Percentiles rank a stretch among this genome's conserved stretches.
These are phyloP conservation scores for Anodontia alba DNA, from an alignment of 2,888 invertebrate species.

Conservation along the genomic window DNA sequence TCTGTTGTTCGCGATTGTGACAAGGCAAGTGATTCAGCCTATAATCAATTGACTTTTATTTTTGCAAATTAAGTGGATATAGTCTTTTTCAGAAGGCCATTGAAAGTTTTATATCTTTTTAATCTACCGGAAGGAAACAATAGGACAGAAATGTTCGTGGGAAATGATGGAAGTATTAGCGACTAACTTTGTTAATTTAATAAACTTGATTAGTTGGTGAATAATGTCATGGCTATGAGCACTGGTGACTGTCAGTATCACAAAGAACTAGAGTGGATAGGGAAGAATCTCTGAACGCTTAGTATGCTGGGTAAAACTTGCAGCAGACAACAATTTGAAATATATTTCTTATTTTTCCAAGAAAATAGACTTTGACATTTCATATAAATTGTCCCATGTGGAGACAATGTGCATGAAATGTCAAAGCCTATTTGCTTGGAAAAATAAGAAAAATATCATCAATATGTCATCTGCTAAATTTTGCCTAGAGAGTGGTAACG, in stretches of 20 bases:
- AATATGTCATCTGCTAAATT: no score
- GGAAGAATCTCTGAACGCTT: not conserved
- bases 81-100: conserved; percentile 5
- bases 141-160: conserved; percentile 11
- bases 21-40: not conserved
- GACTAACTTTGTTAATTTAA: conserved; percentile 42
- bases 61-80: conserved; percentile 31
- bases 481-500: no score
- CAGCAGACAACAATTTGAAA: no score
- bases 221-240: conserved; percentile 36
- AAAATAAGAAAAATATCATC: no score
- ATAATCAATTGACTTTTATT: conserved; percentile 31
- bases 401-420: no score
- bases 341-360: no score
- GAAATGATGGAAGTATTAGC: conserved; percentile 5
- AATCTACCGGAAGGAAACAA: conserved; percentile 10
- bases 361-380: no score
- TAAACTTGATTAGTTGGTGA: conserved; percentile 55
- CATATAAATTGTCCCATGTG: no score
- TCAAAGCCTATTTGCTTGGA: no score
- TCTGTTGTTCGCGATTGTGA: not conserved
- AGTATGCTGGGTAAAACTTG: no score
- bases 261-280: not conserved
- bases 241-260: conserved; percentile 10
- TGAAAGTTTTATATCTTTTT: conserved; percentile 4